Base-by-base conservation (phyloP, 2,797 vertebrate species). In the Acanthurus leucopareius region DNA sequence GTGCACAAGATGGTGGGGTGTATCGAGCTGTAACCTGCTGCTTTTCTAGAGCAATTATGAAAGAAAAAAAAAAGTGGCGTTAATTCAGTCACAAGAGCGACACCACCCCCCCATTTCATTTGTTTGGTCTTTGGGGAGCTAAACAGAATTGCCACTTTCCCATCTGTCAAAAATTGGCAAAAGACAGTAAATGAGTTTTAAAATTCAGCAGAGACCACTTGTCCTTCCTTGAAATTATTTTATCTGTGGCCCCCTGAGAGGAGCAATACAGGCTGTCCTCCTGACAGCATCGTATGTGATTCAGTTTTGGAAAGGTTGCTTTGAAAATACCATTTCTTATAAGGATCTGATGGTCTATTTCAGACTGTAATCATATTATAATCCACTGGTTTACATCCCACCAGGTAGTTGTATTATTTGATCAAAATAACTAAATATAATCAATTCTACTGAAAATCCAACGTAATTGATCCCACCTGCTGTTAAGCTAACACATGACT, bases 111-210 rank as follows among this genome's bases (percentile, higher is more conserved):
- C 69, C 62, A 69, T 88, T 86, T 82, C 49, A 89, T 92, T 91
- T 91, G 84, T 92, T 87, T 89, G 38, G 82, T 92, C 90, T 92
- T 80, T 19, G 13, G 88, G 90, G 90, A 90, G 72, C 71, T 68
- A 69, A 88, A 86, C 66, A 77, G 20, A 79, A 90, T 88, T 89
- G 89, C 88, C 84, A 85, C 86, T 84, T 85, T 75, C 82, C 90
- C 89, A 92, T 94, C 93, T 94, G 93, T 92, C 88, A 89, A 76
- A 88, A 93, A 94, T 76, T 87, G 86, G 80, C 84, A 84, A 85
- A 81, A 73, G 67, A 80, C 75, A 69, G 78, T 83, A 91, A 93
- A 94, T 90, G 73, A 81, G 86, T 87, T 90, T 77, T 79, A 74
- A 90, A 90, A 86, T 84, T 92, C 90, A 90, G 81, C n/a, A 54